Evolutionary conservation across 1,140 invertebrate species (phyloP), one percentile per base, ranked within the genome.

Genomic region (Drosophila malerkotliana): DNA sequence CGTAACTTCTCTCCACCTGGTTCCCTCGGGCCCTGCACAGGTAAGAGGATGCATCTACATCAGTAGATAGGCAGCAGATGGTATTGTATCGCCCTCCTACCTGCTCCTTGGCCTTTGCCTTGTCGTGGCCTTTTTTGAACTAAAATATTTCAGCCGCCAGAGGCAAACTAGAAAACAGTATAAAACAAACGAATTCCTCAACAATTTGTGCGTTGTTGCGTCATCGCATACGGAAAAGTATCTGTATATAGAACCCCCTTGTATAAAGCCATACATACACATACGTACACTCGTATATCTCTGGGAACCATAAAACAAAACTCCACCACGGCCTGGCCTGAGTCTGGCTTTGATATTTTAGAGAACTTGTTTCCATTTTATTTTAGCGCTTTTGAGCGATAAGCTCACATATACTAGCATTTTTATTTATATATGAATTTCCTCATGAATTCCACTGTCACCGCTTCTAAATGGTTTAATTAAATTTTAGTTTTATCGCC

Each of bases 161-260:
- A 48, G 64, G 56, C 64, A 21, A 68, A 32, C 44, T 18, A 48
- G 66, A 69, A 68, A 41, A 55, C 47, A 67, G 34, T 55, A 67
- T 69, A 69, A 54, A 57, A 54, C 48, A 76, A 61, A 72, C 41
- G 58, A 85, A 82, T 87, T 76, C 75, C 71, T 77, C 74, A 72
- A 79, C 62, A 68, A 63, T 61, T 72, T 64, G 56, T 77, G 66
- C 78, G 72, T 77, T 74, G 60, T 75, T 85, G 82, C 81, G 82
- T 85, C 81, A 85, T 87, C 81, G 69, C 55, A 45, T 34, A 66
- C 74, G 69, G 77, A 85, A 74, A 79, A 60, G 47, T 67, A 49
- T 47, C 32, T 58, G 56, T 48, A 56, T 59, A 51, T 55, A 58
- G 26, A 28, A 51, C 18, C 24, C 24, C 39, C 32, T 32, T 37